phyloP scores from a whole-genome alignment of 2,888 invertebrate species.

The Stenodema calcarata region DNA sequence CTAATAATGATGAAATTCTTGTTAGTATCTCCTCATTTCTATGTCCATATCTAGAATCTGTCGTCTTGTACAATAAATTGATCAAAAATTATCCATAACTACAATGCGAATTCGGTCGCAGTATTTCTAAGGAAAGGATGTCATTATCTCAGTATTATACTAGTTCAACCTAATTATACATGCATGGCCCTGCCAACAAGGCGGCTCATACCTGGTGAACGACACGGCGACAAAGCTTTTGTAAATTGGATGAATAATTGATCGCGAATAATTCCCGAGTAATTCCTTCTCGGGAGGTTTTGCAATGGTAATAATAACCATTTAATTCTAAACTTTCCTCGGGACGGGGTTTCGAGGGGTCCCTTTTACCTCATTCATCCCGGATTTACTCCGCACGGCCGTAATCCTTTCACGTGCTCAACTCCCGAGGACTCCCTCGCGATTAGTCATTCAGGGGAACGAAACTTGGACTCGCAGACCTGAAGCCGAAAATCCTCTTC shows the following conservation, averaged over 20 bases:
- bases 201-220: neutral
- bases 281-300: neutral
- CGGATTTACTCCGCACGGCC: neutral
- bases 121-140: no score
- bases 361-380: constrained; percentile 6
- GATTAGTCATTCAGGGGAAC: constrained; percentile 9
- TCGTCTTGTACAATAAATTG: no score
- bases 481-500: neutral
- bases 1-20: no score
- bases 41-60: no score
- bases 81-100: no score
- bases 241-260: constrained; percentile 36
- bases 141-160: no score
- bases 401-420: constrained; percentile 19
- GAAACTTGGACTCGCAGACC: neutral
- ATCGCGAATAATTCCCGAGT: neutral
- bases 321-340: constrained; percentile 11
- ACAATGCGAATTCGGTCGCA: no score
- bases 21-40: no score
- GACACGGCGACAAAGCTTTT: neutral
- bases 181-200: no score
- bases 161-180: no score
- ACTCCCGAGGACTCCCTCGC: neutral
- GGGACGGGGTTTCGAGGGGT: neutral
- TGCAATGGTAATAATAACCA: constrained; percentile 24